Conservation (phyloP, 2,797 vertebrate species). For the Nyctalus aviator region DNA sequence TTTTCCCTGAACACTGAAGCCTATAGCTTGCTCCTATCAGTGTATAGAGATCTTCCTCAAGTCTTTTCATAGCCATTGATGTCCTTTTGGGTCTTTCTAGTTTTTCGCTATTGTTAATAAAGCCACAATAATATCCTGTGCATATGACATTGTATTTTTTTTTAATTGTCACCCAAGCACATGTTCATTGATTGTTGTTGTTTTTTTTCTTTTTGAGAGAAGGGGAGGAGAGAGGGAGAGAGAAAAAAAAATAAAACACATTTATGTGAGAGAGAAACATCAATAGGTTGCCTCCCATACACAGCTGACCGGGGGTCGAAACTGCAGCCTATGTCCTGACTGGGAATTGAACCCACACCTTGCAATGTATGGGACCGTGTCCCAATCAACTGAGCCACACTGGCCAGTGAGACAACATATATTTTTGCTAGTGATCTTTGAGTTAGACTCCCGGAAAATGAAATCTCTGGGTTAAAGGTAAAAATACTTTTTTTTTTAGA, state of each 20-base stretch:
- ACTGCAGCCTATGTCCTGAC: too few relatives aligned
- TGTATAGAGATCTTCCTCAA: neutral
- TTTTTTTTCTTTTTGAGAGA: too few relatives aligned
- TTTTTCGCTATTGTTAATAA: neutral
- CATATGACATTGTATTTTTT: conserved; percentile 42
- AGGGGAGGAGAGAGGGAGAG: too few relatives aligned
- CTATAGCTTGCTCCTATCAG: neutral
- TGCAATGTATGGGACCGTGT: too few relatives aligned
- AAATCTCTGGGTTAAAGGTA: neutral
- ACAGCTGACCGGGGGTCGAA: too few relatives aligned
- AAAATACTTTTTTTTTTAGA: neutral
- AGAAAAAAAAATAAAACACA: too few relatives aligned
- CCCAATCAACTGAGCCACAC: too few relatives aligned
- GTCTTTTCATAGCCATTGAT: neutral
- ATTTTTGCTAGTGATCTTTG: conserved; percentile 29
- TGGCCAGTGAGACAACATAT: neutral
- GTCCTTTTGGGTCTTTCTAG: neutral
- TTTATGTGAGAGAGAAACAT: too few relatives aligned
- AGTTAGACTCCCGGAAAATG: neutral
- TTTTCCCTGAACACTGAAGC: neutral
- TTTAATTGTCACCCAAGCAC: too few relatives aligned
- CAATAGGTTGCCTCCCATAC: too few relatives aligned
- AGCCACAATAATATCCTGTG: neutral
- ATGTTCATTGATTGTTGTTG: too few relatives aligned
- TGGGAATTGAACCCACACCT: too few relatives aligned